phyloP scores from a whole-genome alignment of 2,888 invertebrate genomes.

The Tachina grossa region DNA sequence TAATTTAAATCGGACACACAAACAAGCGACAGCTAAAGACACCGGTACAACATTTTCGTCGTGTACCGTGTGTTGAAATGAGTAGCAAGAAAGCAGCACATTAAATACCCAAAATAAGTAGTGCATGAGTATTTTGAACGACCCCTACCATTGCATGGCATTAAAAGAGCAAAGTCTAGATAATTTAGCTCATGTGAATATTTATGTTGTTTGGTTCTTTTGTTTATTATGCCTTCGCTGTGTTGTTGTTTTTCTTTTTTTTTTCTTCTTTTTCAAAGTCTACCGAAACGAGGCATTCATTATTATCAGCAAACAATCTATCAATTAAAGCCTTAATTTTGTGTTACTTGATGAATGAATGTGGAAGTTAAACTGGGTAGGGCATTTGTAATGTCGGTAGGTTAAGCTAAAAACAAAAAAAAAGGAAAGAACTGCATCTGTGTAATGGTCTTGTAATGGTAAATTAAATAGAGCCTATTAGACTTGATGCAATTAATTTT shows the following conservation, averaged over 20 bases:
- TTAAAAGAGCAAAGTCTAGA: slow-evolving; percentile 49
- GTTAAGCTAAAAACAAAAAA: background rate
- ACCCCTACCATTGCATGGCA: slow-evolving; percentile 27
- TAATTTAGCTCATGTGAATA: slow-evolving; percentile 39
- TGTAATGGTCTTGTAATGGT: slow-evolving; percentile 19
- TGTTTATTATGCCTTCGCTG: background rate
- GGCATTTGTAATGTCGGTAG: slow-evolving; percentile 1
- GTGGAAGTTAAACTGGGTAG: slow-evolving; percentile 51
- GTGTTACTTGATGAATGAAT: background rate
- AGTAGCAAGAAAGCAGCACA: background rate
- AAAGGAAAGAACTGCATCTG: slow-evolving; percentile 50
- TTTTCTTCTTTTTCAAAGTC: slow-evolving; percentile 23
- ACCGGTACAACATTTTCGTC: slow-evolving; percentile 17
- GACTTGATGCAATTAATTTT: slow-evolving; percentile 50
- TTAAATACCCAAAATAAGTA: slow-evolving; percentile 3
- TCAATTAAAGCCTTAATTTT: slow-evolving; percentile 58
- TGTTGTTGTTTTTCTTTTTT: background rate
- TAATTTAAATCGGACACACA: slow-evolving; percentile 56
- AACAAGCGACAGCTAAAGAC: slow-evolving; percentile 46
- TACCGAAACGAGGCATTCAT: slow-evolving; percentile 39
- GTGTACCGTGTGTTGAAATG: slow-evolving; percentile 12
- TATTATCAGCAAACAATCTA: slow-evolving; percentile 55
- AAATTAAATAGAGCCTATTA: slow-evolving; percentile 56
- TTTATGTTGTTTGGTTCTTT: slow-evolving; percentile 14
- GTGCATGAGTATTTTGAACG: slow-evolving; percentile 29